A percentile compares a stretch with the other conserved stretches of the same genome.
These are phyloP conservation scores for Stenoptilia bipunctidactyla DNA, from an alignment of 2,888 invertebrate genomes.

Conservation along the genomic window DNA sequence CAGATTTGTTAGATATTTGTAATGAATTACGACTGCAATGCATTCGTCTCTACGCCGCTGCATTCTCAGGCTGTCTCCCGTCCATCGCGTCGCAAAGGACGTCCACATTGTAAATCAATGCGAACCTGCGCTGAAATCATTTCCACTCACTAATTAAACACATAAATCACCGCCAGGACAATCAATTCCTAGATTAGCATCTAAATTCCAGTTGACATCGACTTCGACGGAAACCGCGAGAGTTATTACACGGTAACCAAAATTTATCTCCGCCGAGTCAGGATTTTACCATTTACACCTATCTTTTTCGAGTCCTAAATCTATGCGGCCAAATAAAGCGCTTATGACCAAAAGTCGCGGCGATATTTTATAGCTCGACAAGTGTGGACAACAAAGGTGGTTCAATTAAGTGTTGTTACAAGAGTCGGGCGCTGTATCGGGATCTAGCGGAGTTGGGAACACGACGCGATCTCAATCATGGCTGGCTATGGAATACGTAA, in stretches of 20 bases:
- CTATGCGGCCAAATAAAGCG: not conserved
- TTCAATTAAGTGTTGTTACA: not conserved
- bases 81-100: no score
- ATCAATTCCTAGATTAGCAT: not conserved
- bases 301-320: not conserved
- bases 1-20: no score
- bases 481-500: no score
- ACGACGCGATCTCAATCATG: no score
- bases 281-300: slow-evolving; percentile 1
- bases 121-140: no score
- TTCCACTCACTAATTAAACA: no score
- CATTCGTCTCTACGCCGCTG: no score
- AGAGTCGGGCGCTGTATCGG: not conserved
- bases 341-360: not conserved
- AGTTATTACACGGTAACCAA: not conserved
- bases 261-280: not conserved
- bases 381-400: not conserved
- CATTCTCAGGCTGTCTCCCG: no score
- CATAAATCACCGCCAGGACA: no score
- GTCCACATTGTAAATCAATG: no score
- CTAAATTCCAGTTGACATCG: not conserved
- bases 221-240: not conserved
- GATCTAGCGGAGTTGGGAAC: no score
- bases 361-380: not conserved
- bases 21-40: no score